These are phyloP conservation scores for Boulengeromyrus knoepffleri DNA, from an alignment of 2,113 vertebrate species.

Conservation along the genomic window DNA sequence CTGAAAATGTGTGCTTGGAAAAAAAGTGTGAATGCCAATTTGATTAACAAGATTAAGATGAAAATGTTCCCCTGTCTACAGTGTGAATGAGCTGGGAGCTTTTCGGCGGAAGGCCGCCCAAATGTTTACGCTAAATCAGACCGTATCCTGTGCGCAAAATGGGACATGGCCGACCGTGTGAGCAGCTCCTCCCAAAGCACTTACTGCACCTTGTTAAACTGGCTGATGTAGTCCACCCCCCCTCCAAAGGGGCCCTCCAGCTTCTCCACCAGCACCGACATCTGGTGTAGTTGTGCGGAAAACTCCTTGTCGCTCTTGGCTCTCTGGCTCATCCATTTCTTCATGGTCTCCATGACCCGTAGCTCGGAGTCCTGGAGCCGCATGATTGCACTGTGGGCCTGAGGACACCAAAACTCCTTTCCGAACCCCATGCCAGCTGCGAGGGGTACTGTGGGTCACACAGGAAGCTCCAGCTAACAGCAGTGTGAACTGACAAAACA, in stretches of 20 bases:
- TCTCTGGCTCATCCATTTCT: slow-evolving; percentile 89
- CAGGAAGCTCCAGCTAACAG: not conserved
- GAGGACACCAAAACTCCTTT: slow-evolving; percentile 73
- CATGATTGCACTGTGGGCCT: slow-evolving; percentile 74
- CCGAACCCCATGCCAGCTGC: slow-evolving; percentile 72
- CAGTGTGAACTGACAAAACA: not conserved
- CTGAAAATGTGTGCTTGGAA: not conserved
- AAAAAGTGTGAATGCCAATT: not conserved
- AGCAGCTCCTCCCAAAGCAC: not conserved
- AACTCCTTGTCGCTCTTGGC: slow-evolving; percentile 89
- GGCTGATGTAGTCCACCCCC: slow-evolving; percentile 56
- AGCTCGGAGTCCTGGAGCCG: slow-evolving; percentile 84
- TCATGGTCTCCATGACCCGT: slow-evolving; percentile 87
- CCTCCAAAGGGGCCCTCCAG: slow-evolving; percentile 60
- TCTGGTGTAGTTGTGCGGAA: slow-evolving; percentile 78
- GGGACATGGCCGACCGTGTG: not conserved
- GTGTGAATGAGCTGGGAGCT: not conserved
- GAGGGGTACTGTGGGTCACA: not conserved
- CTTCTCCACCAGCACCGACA: slow-evolving; percentile 70
- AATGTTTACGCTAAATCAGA: not conserved
- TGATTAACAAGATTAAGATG: not conserved
- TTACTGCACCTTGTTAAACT: slow-evolving; percentile 67
- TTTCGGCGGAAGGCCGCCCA: not conserved
- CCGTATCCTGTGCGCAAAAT: not conserved
- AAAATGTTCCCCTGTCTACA: not conserved